A percentile compares a stretch with the other conserved stretches of the same genome.
These are phyloP conservation scores for Isaurus tuberculatus DNA, from an alignment of 92 coral and sea anemone genomes.

Conservation along the genomic window DNA sequence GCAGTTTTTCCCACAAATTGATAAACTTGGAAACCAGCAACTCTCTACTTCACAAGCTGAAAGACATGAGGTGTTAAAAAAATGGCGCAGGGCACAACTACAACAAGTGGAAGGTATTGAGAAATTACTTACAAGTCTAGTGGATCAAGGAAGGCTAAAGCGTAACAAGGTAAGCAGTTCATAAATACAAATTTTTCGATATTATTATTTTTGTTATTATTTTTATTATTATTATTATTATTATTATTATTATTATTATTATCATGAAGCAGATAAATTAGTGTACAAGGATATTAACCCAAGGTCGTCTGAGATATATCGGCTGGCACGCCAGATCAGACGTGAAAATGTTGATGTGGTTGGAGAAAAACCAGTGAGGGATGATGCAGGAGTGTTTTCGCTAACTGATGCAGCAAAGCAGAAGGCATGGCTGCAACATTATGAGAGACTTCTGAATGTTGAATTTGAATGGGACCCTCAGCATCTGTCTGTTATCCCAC, in stretches of 20 bases:
- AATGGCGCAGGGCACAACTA: constrained; percentile 73
- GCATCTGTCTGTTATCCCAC: constrained; percentile 24
- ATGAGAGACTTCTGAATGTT: constrained; percentile 48
- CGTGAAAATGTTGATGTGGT: constrained; percentile 51
- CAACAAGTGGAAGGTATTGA: constrained; percentile 82
- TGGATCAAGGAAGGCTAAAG: constrained; percentile 63
- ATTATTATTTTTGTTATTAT: too few species aligned
- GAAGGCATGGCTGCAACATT: constrained; percentile 50
- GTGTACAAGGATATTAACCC: constrained; percentile 15
- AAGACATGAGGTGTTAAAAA: constrained; percentile 55
- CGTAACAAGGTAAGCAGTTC: constrained; percentile 8
- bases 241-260: too few species aligned
- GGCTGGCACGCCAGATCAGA: constrained; percentile 50
- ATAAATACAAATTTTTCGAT: not conserved
- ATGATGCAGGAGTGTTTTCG: constrained; percentile 46
- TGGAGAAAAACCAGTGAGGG: constrained; percentile 50
- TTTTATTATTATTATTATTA: too few species aligned
- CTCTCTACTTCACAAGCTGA: constrained; percentile 54
- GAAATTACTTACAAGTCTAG: constrained; percentile 68
- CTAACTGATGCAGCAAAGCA: constrained; percentile 37
- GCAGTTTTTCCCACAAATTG: constrained; percentile 67
- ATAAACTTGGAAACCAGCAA: constrained; percentile 26
- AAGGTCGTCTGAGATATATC: constrained; percentile 23
- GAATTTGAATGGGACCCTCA: constrained; percentile 49
- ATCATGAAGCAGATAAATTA: constrained; percentile 42